phyloP scores from a whole-genome alignment of 1,140 invertebrate species.

The Latrodectus geometricus region DNA sequence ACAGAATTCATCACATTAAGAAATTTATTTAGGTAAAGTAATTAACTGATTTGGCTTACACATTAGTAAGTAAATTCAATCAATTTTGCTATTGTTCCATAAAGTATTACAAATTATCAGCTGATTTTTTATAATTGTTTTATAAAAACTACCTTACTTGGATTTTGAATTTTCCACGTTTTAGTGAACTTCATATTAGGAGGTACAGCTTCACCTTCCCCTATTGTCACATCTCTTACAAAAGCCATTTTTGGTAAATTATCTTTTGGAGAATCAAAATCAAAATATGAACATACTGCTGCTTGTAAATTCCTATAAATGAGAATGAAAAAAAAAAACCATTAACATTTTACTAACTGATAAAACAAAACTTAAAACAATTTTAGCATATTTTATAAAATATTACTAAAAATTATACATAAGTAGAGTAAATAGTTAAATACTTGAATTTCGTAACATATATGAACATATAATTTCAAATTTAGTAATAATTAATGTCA shows the following conservation, averaged over 20 bases:
- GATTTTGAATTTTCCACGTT: conserved; percentile 84
- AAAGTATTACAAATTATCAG: neutral
- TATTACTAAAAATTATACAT: too few species aligned
- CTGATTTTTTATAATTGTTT: too few species aligned
- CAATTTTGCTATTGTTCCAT: neutral
- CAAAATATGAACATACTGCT: conserved; percentile 94
- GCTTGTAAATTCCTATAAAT: conserved; percentile 90
- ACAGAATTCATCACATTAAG: too few species aligned
- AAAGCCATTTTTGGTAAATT: conserved; percentile 81
- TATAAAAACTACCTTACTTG: conserved; percentile 70
- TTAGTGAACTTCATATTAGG: conserved; percentile 81
- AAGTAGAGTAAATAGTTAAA: too few species aligned
- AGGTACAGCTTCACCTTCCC: conserved; percentile 80
- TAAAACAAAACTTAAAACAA: too few species aligned
- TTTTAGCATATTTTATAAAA: too few species aligned
- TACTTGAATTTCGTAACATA: too few species aligned
- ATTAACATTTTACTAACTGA: too few species aligned
- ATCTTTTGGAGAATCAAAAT: conserved; percentile 77
- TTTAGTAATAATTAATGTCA: too few species aligned
- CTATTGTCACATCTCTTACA: conserved; percentile 81
- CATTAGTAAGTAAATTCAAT: neutral
- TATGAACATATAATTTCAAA: too few species aligned
- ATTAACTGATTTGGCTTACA: neutral
- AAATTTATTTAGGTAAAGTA: too few species aligned
- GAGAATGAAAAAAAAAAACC: too few species aligned